phyloP scores from a whole-genome alignment of 2,888 invertebrate genomes.

The Rotaria magnacalcarata region DNA sequence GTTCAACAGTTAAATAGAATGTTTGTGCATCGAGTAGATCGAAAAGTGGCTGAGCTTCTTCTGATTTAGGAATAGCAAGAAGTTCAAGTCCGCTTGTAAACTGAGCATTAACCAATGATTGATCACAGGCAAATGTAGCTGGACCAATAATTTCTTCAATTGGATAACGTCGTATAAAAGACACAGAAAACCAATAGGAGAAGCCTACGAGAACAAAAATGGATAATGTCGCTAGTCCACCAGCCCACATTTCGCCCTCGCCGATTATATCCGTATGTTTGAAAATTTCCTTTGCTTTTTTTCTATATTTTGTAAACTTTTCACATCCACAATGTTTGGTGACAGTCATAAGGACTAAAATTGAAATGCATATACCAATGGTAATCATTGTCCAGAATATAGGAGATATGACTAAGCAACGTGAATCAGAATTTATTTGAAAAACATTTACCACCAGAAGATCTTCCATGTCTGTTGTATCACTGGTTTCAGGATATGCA shows the following conservation, averaged over 20 bases:
- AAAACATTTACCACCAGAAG: neutral
- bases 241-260: constrained; percentile 24
- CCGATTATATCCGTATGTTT: constrained; percentile 29
- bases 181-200: neutral
- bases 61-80: neutral
- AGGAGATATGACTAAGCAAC: neutral
- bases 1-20: neutral
- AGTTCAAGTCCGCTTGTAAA: neutral
- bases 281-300: neutral
- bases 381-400: neutral
- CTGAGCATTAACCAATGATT: neutral
- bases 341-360: neutral
- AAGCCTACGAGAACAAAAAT: neutral
- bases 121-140: neutral
- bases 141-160: neutral
- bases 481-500: neutral
- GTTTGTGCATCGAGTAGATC: neutral
- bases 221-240: neutral
- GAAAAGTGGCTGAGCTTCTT: neutral
- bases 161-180: constrained; percentile 1
- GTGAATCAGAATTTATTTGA: neutral
- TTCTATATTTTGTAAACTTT: neutral
- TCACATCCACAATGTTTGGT: neutral
- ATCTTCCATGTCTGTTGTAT: neutral
- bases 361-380: neutral